phyloP scores from a whole-genome alignment of 2,888 invertebrate genomes.

The Drosophila nigricruria region DNA sequence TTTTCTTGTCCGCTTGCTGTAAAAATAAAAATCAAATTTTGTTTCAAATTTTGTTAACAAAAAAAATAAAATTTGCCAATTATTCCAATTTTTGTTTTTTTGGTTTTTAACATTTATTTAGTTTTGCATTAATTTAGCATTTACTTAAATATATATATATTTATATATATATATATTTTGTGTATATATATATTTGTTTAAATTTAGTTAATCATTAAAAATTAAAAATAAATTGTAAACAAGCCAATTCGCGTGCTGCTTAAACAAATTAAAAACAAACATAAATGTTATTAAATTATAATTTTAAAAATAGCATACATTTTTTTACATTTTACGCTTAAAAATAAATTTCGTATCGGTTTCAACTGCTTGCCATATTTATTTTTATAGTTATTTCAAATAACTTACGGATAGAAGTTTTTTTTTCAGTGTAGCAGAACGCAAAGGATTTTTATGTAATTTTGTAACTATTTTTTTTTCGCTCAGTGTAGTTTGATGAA shows the following conservation, averaged over 20 bases:
- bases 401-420: conserved; percentile 66
- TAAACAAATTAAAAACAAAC: conserved; percentile 55
- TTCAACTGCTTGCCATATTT: conserved; percentile 26
- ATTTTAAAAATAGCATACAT: conserved; percentile 20
- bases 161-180: conserved; percentile 36
- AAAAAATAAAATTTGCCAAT: conserved; percentile 74
- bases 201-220: conserved; percentile 59
- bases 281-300: conserved; percentile 40
- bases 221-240: conserved; percentile 52
- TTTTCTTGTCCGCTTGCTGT: conserved; percentile 29
- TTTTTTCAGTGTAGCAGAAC: conserved; percentile 31
- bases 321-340: conserved; percentile 54
- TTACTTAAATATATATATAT: conserved; percentile 57
- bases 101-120: conserved; percentile 79
- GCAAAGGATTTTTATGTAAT: conserved; percentile 9
- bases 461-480: conserved; percentile 3
- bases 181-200: conserved; percentile 52
- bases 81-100: conserved; percentile 59
- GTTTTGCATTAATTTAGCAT: conserved; percentile 79
- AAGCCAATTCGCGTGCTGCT: conserved; percentile 59
- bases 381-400: conserved; percentile 81
- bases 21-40: conserved; percentile 33
- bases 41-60: background rate
- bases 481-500: conserved; percentile 16
- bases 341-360: conserved; percentile 32